Base-by-base conservation (phyloP, 2,113 vertebrate genomes). In the Oncorhynchus clarkii region DNA sequence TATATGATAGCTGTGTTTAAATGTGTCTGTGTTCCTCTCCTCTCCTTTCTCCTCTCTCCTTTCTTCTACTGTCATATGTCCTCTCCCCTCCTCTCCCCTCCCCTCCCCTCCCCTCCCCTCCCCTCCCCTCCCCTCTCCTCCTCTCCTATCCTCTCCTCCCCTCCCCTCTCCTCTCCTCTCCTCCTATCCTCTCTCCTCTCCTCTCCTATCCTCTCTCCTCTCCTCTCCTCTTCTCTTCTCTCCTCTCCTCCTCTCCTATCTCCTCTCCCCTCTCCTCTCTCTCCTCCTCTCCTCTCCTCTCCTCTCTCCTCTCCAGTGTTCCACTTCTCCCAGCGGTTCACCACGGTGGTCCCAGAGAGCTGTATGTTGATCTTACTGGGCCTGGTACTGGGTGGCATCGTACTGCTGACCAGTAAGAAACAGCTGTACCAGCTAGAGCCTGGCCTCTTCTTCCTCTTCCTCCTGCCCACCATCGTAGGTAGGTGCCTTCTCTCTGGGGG, bases 371-470 rank as follows among this genome's bases (percentile, higher is more conserved):
- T 99, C 90, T 92, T 99, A 57, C 87, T 99, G 83, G 97, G 97
- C 1, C 92, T 99, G 92, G 95, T 92, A n/a, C 93, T 99, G 70
- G 97, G 97, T 0, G 96, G 95, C 24, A 91, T 99, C 0, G 97
- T 98, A 48, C 92, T 98, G 81, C 91, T 97, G 0, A 95, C 98
- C 91, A 96, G 94, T 9, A 95, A 98, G 91, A 97, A 95, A 92
- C 95, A 96, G 0, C 95, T 96, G 78, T 98, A 96, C 85, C 96
- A 97, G 90, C 93, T 99, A 39, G 96, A 98, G 77, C 97, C 97
- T 13, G 94, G 94, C 84, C 96, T 97, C 84, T 99, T 99, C 92
- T 99, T 99, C 92, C 96, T 99, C 84, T 99, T 98, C 89, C 94
- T 99, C 70, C 89, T 99, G 80, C 97, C 97, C 5, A 97, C 97